phyloP scores from a whole-genome alignment of 2,888 invertebrate species.

The Pandemis corylana region DNA sequence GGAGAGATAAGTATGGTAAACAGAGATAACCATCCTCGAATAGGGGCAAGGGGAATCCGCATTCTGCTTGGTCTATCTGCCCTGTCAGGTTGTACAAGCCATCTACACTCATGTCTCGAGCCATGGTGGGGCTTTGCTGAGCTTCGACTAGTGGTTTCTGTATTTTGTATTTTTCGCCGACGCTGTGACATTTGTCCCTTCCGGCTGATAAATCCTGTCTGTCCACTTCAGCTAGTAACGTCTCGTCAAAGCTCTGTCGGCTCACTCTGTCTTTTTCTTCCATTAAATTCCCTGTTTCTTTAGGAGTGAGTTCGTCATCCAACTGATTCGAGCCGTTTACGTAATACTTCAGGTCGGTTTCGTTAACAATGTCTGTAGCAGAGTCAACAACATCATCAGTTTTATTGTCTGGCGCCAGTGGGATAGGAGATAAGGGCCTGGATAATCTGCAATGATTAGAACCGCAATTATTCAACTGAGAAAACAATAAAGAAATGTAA shows the following conservation, averaged over 20 bases:
- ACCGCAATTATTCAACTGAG: neutral
- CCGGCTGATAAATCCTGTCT: constrained; percentile 66
- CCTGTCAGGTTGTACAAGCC: constrained; percentile 87
- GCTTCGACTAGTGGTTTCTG: constrained; percentile 71
- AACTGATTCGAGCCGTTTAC: constrained; percentile 63
- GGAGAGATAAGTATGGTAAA: constrained; percentile 97
- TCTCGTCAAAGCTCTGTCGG: constrained; percentile 77
- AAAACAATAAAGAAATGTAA: neutral
- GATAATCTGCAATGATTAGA: constrained; percentile 66
- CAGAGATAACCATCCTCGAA: constrained; percentile 97
- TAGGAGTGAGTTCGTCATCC: constrained; percentile 71
- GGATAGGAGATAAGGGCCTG: constrained; percentile 73
- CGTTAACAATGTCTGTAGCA: constrained; percentile 55
- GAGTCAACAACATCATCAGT: constrained; percentile 55
- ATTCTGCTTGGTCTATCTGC: constrained; percentile 88
- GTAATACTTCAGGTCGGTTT: constrained; percentile 49
- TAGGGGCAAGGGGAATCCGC: constrained; percentile 94
- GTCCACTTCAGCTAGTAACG: constrained; percentile 69
- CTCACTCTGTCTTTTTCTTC: constrained; percentile 79
- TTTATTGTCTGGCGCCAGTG: constrained; percentile 54
- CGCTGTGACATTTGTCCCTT: constrained; percentile 81
- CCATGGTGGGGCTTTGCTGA: constrained; percentile 84
- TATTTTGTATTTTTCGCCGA: constrained; percentile 79
- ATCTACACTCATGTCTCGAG: constrained; percentile 88
- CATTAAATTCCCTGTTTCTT: constrained; percentile 73